A percentile compares a stretch with the other conserved stretches of the same genome.
Conservation (phyloP, 2,888 invertebrate genomes). For the Rotaria socialis region DNA sequence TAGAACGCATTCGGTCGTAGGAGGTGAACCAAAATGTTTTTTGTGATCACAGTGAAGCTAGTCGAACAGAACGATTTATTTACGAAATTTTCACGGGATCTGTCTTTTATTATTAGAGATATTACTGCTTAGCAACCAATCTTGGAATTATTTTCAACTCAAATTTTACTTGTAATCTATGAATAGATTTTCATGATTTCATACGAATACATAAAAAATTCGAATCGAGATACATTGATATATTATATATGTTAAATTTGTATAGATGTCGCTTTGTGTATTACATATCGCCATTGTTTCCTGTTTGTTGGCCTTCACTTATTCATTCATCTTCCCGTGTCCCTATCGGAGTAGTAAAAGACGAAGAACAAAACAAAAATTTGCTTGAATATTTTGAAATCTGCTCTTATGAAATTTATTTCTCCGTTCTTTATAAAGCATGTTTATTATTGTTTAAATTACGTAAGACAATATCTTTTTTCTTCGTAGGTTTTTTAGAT, state of each 20-base stretch:
- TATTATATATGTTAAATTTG: no score
- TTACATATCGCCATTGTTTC: constrained; percentile 4
- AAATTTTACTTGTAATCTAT: not conserved
- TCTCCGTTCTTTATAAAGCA: not conserved
- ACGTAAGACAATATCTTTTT: not conserved
- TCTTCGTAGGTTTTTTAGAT: not conserved
- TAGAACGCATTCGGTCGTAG: no score
- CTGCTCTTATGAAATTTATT: not conserved
- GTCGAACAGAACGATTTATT: no score
- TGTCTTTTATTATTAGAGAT: not conserved
- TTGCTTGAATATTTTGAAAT: not conserved
- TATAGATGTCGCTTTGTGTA: constrained; percentile 19
- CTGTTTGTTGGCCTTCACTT: not conserved
- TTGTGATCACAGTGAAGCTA: no score
- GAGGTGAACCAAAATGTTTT: no score
- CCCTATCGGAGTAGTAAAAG: not conserved
- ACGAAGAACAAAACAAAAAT: not conserved
- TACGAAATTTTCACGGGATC: not conserved
- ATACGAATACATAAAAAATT: not conserved
- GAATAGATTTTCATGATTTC: not conserved
- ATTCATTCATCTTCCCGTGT: not conserved
- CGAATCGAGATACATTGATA: not conserved
- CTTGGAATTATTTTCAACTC: not conserved
- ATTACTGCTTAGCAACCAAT: not conserved
- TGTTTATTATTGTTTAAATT: not conserved